These are phyloP conservation scores for Xestia rhomboidea DNA, from an alignment of 2,888 invertebrate species.

Conservation along the genomic window DNA sequence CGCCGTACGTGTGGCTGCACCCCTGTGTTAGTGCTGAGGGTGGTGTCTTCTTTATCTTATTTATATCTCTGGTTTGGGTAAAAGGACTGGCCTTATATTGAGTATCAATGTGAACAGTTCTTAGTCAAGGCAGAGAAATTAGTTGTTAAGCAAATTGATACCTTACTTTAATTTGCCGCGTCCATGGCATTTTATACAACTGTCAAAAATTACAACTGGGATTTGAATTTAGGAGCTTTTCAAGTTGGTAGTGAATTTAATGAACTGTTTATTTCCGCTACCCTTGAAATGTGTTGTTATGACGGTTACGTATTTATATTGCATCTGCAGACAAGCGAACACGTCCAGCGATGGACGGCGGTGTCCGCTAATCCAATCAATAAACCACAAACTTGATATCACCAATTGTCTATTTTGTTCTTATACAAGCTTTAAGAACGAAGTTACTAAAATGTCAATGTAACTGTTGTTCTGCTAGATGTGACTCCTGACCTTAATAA, in stretches of 20 bases:
- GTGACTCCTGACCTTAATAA: background rate
- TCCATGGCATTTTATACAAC: background rate
- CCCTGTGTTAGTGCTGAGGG: conserved; percentile 41
- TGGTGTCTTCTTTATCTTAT: conserved; percentile 23
- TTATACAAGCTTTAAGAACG: background rate
- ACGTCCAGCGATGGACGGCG: background rate
- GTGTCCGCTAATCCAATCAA: background rate
- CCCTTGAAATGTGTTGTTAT: background rate
- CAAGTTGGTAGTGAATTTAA: background rate
- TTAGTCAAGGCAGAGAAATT: background rate
- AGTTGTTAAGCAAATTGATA: background rate
- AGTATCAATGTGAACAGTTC: background rate
- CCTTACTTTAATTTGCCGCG: background rate
- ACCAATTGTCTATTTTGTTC: background rate
- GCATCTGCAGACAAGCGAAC: background rate
- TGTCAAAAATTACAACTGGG: background rate
- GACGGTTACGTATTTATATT: background rate
- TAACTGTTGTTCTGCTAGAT: background rate
- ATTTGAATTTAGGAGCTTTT: background rate
- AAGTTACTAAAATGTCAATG: background rate
- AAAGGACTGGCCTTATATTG: background rate
- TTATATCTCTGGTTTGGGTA: background rate
- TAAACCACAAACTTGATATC: background rate
- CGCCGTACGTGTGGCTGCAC: conserved; percentile 73
- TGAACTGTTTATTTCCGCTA: background rate